Conservation (phyloP, 2,797 vertebrate species). For the Leuciscus waleckii region DNA sequence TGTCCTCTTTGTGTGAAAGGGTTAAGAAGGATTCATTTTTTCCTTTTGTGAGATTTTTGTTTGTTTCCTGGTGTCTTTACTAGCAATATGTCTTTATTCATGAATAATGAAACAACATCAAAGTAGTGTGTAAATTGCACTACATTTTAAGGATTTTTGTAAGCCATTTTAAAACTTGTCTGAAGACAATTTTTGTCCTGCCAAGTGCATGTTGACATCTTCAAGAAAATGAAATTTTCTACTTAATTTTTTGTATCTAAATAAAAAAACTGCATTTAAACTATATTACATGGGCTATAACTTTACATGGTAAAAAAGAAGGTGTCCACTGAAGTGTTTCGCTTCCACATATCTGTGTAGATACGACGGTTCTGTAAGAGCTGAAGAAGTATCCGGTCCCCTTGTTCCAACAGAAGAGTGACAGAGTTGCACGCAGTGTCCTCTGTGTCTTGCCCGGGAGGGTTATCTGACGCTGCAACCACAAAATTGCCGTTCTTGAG, state of each 20-base stretch:
- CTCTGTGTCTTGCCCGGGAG: background rate
- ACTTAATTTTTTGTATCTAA: background rate
- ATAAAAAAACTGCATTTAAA: background rate
- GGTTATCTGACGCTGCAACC: slow-evolving; percentile 8
- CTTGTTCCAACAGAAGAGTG: slow-evolving; percentile 19
- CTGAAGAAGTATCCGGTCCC: slow-evolving; percentile 5
- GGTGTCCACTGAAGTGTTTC: slow-evolving; percentile 43
- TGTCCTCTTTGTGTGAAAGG: too few relatives aligned
- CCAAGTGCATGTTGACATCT: background rate
- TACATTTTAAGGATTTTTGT: background rate
- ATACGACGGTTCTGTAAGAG: background rate
- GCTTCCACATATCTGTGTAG: background rate
- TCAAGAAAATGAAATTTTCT: too few relatives aligned
- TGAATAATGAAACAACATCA: background rate
- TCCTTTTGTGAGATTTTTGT: too few relatives aligned
- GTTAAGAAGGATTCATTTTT: too few relatives aligned
- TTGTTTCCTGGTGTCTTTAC: too few relatives aligned
- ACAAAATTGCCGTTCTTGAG: slow-evolving; percentile 15
- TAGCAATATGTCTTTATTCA: background rate
- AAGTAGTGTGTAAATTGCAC: background rate
- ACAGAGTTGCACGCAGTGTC: slow-evolving; percentile 26
- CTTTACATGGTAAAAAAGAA: slow-evolving; percentile 11
- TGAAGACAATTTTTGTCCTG: background rate
- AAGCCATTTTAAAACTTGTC: background rate
- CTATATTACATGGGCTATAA: background rate